phyloP scores from a whole-genome alignment of 2,113 vertebrate species.

The Ailurus styani region DNA sequence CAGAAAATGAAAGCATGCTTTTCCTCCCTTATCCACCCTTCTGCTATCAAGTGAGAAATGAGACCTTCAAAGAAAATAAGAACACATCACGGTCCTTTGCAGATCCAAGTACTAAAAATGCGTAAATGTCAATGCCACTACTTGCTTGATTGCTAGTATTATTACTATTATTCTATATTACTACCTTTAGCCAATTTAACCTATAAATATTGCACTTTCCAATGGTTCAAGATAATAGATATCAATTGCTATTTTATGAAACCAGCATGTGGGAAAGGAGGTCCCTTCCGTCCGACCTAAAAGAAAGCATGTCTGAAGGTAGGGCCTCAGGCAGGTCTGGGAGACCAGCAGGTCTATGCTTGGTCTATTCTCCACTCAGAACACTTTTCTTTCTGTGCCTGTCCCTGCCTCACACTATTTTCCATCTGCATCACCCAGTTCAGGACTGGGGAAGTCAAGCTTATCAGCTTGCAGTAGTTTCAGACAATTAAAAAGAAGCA shows the following conservation, averaged over 20 bases:
- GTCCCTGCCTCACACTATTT: background rate
- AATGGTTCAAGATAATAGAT: background rate
- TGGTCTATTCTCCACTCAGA: background rate
- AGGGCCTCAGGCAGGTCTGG: background rate
- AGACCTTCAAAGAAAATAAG: background rate
- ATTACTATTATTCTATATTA: background rate
- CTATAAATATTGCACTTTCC: background rate
- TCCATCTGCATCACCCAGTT: background rate
- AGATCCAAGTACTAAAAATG: background rate
- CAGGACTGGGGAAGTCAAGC: background rate
- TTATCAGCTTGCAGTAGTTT: background rate
- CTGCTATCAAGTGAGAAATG: background rate
- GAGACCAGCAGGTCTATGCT: background rate
- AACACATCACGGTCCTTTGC: background rate
- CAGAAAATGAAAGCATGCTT: background rate
- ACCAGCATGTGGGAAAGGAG: background rate
- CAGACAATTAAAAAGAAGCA: background rate
- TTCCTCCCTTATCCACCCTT: background rate
- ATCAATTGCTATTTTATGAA: background rate
- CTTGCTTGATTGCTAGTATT: background rate
- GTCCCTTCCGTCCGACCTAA: background rate
- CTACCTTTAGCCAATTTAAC: background rate
- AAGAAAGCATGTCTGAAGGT: background rate
- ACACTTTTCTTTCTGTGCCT: background rate
- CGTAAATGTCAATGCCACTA: background rate